Conservation (phyloP, 2,797 vertebrate species). For the Pelochelys cantorii region DNA sequence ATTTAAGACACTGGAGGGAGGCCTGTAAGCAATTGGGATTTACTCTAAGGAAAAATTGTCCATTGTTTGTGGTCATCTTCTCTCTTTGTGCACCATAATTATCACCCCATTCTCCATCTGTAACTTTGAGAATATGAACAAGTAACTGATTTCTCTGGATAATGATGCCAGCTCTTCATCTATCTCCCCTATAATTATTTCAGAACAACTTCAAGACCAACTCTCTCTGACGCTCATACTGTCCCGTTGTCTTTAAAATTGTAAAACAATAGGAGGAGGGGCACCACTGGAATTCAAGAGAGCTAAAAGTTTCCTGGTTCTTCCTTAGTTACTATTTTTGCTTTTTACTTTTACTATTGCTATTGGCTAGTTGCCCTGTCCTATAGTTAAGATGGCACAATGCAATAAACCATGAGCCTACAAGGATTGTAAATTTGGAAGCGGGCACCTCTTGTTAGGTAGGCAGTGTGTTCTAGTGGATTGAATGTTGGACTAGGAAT, state of each 20-base stretch:
- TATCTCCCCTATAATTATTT: slow-evolving; percentile 4
- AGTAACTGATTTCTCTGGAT: background rate
- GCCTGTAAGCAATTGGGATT: slow-evolving; percentile 3
- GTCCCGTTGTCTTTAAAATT: slow-evolving; percentile 1
- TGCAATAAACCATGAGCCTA: background rate
- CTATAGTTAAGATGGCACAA: background rate
- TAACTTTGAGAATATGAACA: background rate
- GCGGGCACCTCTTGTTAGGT: background rate
- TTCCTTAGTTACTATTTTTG: background rate
- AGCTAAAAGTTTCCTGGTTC: background rate
- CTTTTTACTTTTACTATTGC: background rate
- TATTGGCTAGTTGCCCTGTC: background rate
- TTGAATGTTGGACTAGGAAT: background rate
- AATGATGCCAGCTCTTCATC: background rate
- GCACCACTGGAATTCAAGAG: fast-evolving
- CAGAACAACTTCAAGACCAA: background rate
- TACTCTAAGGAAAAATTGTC: background rate
- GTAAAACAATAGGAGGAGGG: background rate
- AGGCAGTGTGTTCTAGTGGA: background rate
- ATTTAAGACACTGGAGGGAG: background rate
- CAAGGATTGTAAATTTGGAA: background rate
- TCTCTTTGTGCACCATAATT: background rate
- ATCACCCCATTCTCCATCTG: background rate
- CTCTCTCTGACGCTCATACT: background rate
- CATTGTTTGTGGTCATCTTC: slow-evolving; percentile 18